Percentiles rank a stretch among this genome's conserved stretches.
Evolutionary conservation across 92 coral and sea anemone species (phyloP).

Genomic region (Siderastrea radians): DNA sequence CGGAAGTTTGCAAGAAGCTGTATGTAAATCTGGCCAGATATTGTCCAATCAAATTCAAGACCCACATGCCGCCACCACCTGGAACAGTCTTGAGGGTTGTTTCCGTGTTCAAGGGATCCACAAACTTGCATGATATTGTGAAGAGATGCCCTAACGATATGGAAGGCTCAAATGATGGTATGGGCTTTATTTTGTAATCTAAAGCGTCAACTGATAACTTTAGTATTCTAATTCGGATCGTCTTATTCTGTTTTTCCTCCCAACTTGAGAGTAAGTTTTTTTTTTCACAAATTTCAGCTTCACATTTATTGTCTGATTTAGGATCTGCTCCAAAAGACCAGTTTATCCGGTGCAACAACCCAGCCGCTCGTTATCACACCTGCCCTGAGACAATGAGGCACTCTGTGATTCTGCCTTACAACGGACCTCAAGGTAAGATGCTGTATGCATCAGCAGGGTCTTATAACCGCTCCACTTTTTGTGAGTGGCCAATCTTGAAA

Average conservation of each 20-base stretch:
- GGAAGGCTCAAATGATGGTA: constrained; percentile 92
- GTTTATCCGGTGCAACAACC: constrained; percentile 91
- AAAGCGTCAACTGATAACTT: no score
- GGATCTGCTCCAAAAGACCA: constrained; percentile 78
- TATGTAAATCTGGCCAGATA: constrained; percentile 93
- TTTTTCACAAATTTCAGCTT: background rate
- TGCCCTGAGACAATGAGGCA: constrained; percentile 96
- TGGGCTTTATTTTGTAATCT: no score
- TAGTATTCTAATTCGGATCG: no score
- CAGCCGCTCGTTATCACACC: constrained; percentile 86
- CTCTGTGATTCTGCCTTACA: constrained; percentile 93
- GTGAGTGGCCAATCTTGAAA: no score
- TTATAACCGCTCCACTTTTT: no score
- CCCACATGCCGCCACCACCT: constrained; percentile 54
- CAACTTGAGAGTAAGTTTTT: background rate
- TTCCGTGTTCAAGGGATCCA: constrained; percentile 98
- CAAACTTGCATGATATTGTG: constrained; percentile 95
- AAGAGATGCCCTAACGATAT: constrained; percentile 97
- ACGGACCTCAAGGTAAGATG: constrained; percentile 92
- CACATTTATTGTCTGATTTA: background rate
- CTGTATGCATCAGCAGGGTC: no score
- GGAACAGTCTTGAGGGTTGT: constrained; percentile 90
- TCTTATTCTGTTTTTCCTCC: background rate
- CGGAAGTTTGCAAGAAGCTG: constrained; percentile 88
- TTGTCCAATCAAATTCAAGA: constrained; percentile 98